Conservation (phyloP, 2,888 invertebrate species). For the Thymelicus sylvestris region DNA sequence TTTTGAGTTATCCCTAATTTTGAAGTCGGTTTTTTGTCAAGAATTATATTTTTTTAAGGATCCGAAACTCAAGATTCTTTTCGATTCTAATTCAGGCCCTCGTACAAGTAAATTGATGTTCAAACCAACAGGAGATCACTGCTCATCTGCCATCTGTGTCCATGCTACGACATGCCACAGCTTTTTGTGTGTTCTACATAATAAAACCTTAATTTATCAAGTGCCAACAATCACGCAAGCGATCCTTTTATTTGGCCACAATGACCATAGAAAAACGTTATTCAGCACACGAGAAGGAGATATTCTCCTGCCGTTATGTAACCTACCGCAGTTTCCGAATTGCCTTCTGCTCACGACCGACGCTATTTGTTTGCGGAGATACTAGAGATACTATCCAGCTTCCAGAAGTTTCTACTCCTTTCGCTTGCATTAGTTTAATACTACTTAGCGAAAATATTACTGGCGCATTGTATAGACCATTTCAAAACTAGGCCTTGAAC, state of each 20-base stretch:
- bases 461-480: no score
- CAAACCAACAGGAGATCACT: no score
- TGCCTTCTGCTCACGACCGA: slow-evolving; percentile 1
- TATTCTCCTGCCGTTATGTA: neutral
- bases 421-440: neutral
- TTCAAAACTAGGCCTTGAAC: no score
- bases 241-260: neutral
- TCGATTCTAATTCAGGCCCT: no score
- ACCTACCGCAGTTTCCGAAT: slow-evolving; percentile 4
- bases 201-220: neutral
- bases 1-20: no score
- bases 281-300: neutral
- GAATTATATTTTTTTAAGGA: no score
- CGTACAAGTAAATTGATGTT: no score
- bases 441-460: neutral
- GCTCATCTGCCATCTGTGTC: no score
- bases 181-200: no score
- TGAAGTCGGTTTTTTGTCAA: no score
- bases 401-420: slow-evolving; percentile 4
- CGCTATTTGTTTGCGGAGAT: slow-evolving; percentile 8
- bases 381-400: slow-evolving; percentile 3
- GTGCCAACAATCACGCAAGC: neutral
- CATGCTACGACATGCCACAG: no score
- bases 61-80: no score
- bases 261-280: neutral